Evolutionary conservation across 2,113 vertebrate genomes (phyloP).

Genomic region (Mastomys natalensis): DNA sequence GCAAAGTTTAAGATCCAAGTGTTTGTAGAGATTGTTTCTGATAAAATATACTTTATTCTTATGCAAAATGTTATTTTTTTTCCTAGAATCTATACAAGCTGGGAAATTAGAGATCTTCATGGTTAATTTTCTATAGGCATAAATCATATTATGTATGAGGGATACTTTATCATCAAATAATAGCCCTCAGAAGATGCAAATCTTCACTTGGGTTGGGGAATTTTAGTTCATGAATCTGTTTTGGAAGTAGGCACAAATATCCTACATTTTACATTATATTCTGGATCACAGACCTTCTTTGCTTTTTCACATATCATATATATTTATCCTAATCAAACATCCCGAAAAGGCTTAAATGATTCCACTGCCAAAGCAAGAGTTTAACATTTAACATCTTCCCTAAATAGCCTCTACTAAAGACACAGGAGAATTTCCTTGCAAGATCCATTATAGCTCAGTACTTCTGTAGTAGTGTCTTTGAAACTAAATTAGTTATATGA

Average conservation of each 20-base stretch:
- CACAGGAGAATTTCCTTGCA: rapidly evolving
- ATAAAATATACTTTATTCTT: neutral
- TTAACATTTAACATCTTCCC: neutral
- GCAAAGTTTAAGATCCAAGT: neutral
- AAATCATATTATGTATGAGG: no score
- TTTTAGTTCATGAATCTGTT: neutral
- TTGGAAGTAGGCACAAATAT: neutral
- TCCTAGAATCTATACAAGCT: neutral
- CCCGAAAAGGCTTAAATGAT: neutral
- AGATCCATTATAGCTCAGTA: neutral
- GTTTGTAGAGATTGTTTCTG: neutral
- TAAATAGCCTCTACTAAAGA: neutral
- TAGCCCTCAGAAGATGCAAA: neutral
- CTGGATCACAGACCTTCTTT: rapidly evolving
- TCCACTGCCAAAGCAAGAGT: rapidly evolving
- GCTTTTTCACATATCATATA: neutral
- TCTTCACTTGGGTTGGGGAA: neutral
- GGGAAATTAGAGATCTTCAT: neutral
- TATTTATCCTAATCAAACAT: neutral
- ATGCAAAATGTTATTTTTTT: neutral
- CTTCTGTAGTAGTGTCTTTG: neutral
- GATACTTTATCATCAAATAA: no score
- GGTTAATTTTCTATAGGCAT: neutral
- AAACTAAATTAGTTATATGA: neutral
- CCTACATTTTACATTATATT: neutral